These are phyloP conservation scores for Pocillopora meandrina DNA, from an alignment of 92 coral and sea anemone species.

Conservation along the genomic window DNA sequence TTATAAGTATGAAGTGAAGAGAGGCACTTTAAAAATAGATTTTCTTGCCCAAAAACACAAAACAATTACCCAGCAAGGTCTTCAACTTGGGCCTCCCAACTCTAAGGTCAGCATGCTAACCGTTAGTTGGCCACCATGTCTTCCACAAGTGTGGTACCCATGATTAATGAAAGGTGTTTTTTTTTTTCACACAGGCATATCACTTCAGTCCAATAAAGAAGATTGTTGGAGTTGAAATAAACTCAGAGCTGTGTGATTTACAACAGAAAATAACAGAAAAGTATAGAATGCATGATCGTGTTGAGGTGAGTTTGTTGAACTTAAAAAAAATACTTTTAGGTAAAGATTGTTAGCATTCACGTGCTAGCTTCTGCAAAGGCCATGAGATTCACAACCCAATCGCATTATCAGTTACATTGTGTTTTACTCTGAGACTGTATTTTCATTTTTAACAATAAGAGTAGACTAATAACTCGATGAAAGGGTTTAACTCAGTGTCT, in stretches of 20 bases:
- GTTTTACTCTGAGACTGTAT: too few species aligned
- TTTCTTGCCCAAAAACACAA: too few species aligned
- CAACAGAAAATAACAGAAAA: slow-evolving; percentile 67
- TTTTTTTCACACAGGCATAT: slow-evolving; percentile 57
- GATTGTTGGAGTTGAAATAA: slow-evolving; percentile 85
- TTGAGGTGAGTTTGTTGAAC: slow-evolving; percentile 54
- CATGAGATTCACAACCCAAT: neutral
- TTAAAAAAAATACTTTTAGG: neutral
- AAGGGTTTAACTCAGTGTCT: too few species aligned
- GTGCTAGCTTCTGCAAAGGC: neutral
- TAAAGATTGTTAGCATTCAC: neutral
- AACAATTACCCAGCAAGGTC: too few species aligned
- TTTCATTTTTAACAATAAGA: too few species aligned
- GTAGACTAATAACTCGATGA: too few species aligned
- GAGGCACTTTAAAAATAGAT: too few species aligned
- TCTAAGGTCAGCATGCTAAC: too few species aligned
- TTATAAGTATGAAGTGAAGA: neutral
- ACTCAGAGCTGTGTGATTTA: slow-evolving; percentile 64
- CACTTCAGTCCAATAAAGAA: slow-evolving; percentile 61
- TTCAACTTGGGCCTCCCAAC: too few species aligned
- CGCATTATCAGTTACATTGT: neutral
- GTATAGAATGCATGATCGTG: slow-evolving; percentile 63
- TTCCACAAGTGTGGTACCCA: neutral
- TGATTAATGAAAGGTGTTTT: too few species aligned
- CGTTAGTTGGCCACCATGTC: too few species aligned